phyloP scores from a whole-genome alignment of 2,113 vertebrate genomes.

The Smithornis capensis region DNA sequence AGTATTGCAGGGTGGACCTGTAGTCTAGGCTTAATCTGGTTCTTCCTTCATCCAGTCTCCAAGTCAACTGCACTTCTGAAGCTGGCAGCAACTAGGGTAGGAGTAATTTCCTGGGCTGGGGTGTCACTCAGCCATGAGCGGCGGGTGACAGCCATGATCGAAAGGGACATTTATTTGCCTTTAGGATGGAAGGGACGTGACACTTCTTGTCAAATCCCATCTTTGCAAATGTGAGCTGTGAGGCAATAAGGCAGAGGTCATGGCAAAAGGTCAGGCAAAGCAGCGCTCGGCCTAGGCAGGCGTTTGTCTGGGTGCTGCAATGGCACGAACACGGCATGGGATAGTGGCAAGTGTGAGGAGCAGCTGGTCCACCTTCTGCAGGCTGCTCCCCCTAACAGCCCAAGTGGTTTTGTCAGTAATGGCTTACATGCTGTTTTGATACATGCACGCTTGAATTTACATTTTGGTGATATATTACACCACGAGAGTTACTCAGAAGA shows the following conservation, averaged over 20 bases:
- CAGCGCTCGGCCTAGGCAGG: rapidly evolving
- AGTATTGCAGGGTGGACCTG: background rate
- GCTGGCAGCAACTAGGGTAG: slow-evolving; percentile 10
- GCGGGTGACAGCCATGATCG: background rate
- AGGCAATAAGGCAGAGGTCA: background rate
- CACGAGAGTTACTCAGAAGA: background rate
- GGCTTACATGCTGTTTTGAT: rapidly evolving
- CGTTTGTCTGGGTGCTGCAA: rapidly evolving
- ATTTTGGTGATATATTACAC: background rate
- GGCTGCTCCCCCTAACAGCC: background rate
- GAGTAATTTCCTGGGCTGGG: slow-evolving; percentile 14
- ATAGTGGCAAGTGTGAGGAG: rapidly evolving
- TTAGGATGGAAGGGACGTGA: background rate
- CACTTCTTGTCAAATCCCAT: slow-evolving; percentile 50
- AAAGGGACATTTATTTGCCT: slow-evolving; percentile 37
- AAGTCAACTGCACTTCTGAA: background rate
- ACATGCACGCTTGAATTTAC: rapidly evolving
- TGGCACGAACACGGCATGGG: rapidly evolving
- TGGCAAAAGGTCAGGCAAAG: slow-evolving; percentile 12
- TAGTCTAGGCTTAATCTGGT: background rate
- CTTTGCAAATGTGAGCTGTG: background rate
- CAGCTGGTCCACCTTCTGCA: background rate
- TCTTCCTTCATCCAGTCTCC: background rate
- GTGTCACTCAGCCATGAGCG: background rate
- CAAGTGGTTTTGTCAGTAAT: background rate